Evolutionary conservation across 2,113 vertebrate species (phyloP).

Genomic region (Cyanocitta stelleri): DNA sequence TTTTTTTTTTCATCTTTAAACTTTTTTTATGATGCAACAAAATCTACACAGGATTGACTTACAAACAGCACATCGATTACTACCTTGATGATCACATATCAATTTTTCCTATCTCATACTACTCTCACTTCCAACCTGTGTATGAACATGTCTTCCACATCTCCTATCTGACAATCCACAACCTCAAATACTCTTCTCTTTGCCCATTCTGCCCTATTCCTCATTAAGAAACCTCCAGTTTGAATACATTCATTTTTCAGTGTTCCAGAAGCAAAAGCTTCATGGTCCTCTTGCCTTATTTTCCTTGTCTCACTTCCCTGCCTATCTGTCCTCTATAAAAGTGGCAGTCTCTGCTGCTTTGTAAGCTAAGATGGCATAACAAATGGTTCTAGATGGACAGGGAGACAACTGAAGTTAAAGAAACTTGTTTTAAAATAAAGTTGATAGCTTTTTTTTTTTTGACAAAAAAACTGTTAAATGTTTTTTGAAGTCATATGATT

Average conservation of each 20-base stretch:
- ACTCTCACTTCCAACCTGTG: not conserved
- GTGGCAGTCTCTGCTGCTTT: not conserved
- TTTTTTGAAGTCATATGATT: not conserved
- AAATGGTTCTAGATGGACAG: not conserved
- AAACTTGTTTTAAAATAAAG: constrained; percentile 22
- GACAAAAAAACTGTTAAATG: not conserved
- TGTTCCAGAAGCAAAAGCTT: not conserved
- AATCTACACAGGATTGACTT: not conserved
- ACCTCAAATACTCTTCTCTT: not conserved
- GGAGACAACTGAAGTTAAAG: not conserved
- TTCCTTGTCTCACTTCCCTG: not conserved
- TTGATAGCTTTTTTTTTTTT: not conserved
- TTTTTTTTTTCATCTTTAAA: not conserved
- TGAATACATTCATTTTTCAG: not conserved
- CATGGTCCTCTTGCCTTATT: not conserved
- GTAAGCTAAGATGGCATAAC: not conserved
- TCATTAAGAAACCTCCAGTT: not conserved
- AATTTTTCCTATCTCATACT: not conserved
- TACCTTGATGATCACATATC: not conserved
- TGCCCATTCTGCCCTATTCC: not conserved
- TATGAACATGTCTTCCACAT: rapidly evolving
- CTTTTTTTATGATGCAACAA: not conserved
- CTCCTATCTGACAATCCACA: not conserved
- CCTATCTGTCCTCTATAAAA: not conserved
- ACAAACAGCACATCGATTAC: not conserved